Conservation (phyloP, 2,888 invertebrate species). For the Chouioia cunea region DNA sequence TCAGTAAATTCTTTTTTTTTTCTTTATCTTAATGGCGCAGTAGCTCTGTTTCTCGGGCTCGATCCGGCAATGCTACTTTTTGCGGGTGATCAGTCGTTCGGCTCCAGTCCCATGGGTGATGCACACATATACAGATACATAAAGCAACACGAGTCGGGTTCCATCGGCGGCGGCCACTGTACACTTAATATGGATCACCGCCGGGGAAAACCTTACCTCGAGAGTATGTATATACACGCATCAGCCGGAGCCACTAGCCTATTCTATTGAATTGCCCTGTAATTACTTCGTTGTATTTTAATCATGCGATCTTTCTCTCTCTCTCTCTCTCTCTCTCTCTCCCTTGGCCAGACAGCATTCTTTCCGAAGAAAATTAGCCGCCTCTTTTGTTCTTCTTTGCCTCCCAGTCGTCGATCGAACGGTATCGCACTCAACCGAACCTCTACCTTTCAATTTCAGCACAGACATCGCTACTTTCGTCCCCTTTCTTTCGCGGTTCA, state of each 20-base stretch:
- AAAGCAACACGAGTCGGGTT: neutral
- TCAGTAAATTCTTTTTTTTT: conserved; percentile 60
- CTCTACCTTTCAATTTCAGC: no score
- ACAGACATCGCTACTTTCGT: neutral
- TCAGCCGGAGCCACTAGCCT: neutral
- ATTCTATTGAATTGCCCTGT: conserved; percentile 43
- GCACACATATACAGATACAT: neutral
- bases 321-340: neutral
- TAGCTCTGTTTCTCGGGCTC: conserved; percentile 39
- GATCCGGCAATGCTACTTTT: conserved; percentile 52
- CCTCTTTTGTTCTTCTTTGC: conserved; percentile 1
- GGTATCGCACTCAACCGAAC: no score
- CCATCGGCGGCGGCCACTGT: neutral
- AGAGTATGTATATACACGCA: no score
- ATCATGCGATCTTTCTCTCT: conserved; percentile 36
- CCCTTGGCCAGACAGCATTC: conserved; percentile 30
- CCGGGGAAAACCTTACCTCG: conserved; percentile 27
- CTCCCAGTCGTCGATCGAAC: neutral
- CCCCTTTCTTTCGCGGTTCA: neutral
- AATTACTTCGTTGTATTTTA: conserved; percentile 46
- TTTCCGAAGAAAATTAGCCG: conserved; percentile 42
- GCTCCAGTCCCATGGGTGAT: conserved; percentile 36
- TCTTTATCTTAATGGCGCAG: conserved; percentile 36
- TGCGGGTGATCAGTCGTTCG: conserved; percentile 51
- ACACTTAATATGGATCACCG: conserved; percentile 39